Evolutionary conservation across 2,797 vertebrate species (phyloP).

Genomic region (Ibycter americanus): DNA sequence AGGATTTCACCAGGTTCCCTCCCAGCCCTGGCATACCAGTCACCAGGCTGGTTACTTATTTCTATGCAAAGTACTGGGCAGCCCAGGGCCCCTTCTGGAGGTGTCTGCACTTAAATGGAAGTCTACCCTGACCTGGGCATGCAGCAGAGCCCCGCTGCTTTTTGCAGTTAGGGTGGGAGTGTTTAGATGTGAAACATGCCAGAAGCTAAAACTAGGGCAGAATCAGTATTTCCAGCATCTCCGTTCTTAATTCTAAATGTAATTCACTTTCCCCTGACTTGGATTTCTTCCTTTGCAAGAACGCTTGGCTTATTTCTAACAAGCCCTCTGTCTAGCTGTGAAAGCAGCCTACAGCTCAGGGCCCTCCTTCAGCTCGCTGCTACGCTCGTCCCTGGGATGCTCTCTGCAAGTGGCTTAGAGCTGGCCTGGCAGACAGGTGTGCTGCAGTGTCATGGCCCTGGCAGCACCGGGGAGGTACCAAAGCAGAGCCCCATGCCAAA

Average conservation of each 20-base stretch:
- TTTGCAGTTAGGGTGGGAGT: background rate
- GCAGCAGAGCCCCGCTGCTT: background rate
- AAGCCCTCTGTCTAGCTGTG: background rate
- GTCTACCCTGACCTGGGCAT: background rate
- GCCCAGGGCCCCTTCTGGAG: background rate
- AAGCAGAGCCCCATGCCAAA: background rate
- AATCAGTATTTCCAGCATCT: background rate
- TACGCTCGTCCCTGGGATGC: background rate
- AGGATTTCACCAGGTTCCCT: background rate
- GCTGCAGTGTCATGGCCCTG: background rate
- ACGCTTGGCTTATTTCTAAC: background rate
- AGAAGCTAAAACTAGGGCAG: background rate
- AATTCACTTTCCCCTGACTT: background rate
- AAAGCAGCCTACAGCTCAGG: fast-evolving
- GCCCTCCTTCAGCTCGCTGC: background rate
- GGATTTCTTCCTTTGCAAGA: background rate
- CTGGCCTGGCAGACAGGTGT: background rate
- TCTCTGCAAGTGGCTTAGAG: background rate
- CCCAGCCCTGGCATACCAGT: background rate
- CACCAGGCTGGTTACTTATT: background rate
- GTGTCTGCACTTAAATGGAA: background rate
- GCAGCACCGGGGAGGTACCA: background rate
- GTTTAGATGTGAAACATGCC: background rate
- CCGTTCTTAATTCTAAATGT: background rate
- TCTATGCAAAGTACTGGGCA: background rate